A percentile compares a stretch with the other conserved stretches of the same genome.
These are phyloP conservation scores for Temnothorax rugatulus DNA, from an alignment of 2,888 invertebrate species.

Conservation along the genomic window DNA sequence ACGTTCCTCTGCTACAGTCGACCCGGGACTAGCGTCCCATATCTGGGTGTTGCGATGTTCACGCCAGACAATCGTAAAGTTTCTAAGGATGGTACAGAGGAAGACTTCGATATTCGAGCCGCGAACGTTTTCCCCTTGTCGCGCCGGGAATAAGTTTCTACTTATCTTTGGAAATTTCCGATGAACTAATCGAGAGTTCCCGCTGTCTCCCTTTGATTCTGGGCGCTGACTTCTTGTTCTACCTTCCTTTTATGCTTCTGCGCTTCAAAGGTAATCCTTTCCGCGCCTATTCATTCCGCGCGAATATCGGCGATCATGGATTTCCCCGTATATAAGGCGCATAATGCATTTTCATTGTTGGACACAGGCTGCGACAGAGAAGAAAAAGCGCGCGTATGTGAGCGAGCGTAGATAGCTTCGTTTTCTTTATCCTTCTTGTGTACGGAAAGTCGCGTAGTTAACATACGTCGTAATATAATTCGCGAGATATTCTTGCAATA, in stretches of 20 bases:
- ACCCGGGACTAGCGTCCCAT: not conserved
- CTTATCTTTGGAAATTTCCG: slow-evolving; percentile 51
- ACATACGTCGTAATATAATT: not conserved
- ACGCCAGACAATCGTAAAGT: not conserved
- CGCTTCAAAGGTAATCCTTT: slow-evolving; percentile 68
- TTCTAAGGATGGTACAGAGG: not conserved
- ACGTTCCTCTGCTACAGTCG: not conserved
- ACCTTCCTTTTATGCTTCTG: slow-evolving; percentile 63
- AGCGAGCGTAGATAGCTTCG: slow-evolving; percentile 4
- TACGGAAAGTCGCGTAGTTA: slow-evolving; percentile 13
- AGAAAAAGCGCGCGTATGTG: slow-evolving; percentile 7
- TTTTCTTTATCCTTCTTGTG: slow-evolving; percentile 28
- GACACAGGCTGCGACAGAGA: slow-evolving; percentile 23
- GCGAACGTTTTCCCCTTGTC: slow-evolving; percentile 58
- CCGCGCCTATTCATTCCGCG: slow-evolving; percentile 47
- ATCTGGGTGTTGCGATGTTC: not conserved
- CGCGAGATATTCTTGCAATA: not conserved
- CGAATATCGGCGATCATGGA: slow-evolving; percentile 45
- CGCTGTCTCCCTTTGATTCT: slow-evolving; percentile 59
- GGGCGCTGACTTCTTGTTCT: slow-evolving; percentile 62
- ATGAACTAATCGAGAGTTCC: slow-evolving; percentile 60
- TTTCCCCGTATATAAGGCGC: slow-evolving; percentile 46
- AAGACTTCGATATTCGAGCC: slow-evolving; percentile 26
- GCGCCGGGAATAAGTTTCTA: slow-evolving; percentile 53
- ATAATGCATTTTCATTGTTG: slow-evolving; percentile 50